phyloP scores from a whole-genome alignment of 2,113 vertebrate species.

The Ceyx cyanopectus region DNA sequence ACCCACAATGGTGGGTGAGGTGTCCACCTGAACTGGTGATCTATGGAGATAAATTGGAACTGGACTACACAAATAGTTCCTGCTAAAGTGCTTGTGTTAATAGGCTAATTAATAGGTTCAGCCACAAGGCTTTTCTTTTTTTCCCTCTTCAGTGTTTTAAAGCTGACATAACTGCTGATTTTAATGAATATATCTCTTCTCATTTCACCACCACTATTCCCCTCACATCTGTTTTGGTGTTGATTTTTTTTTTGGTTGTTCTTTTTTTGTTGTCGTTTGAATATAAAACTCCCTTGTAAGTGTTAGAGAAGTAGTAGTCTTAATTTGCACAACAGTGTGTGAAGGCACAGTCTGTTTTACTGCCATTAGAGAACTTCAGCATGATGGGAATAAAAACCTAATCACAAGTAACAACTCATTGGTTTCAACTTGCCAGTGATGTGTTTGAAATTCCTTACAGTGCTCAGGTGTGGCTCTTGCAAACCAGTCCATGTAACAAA shows the following conservation, averaged over 20 bases:
- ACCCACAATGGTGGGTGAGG: not conserved
- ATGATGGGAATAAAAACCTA: not conserved
- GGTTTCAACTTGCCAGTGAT: rapidly evolving
- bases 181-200: not conserved
- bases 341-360: not conserved
- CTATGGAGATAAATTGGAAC: not conserved
- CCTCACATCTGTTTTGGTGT: not conserved
- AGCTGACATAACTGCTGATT: not conserved
- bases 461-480: not conserved
- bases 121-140: not conserved
- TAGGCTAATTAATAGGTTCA: not conserved
- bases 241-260: too few relatives aligned
- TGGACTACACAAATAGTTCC: not conserved
- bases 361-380: not conserved
- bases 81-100: not conserved
- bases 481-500: not conserved
- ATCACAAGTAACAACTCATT: not conserved
- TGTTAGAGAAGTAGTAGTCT: not conserved
- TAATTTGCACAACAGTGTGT: not conserved
- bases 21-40: not conserved
- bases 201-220: not conserved
- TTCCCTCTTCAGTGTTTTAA: not conserved
- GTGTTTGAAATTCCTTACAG: not conserved
- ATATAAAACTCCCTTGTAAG: not conserved
- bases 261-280: not conserved